Base-by-base conservation (phyloP, 2,888 invertebrate species). In the Mactromeris polynyma region DNA sequence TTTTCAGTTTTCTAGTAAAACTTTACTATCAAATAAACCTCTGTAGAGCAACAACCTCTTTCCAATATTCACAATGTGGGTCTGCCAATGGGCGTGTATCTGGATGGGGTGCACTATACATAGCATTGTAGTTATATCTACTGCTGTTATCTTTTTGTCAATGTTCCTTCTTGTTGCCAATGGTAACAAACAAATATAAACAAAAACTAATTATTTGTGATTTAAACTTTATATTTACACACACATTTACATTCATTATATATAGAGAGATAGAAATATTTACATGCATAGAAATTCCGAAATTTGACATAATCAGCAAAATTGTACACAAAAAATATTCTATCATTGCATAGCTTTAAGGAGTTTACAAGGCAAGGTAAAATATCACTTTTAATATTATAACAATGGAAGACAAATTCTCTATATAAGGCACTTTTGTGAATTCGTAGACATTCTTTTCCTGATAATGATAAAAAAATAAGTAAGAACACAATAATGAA, bases 191-290 rank as follows among this genome's bases (percentile, higher is more conserved):
- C 17, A 33, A 9, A 11, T 33, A 82, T 54, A 81, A 64, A 82
- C 40, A 33, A 83, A 33, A 73, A 54, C 19, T 2, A 33, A 0
- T 33, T 42, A 19, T 38, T 42, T 83, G 31, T 33, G 21, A 38
- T 73, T 83, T 46, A 64, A 26, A 42, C 46, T 73, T 83, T 73
- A 73, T 83, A 83, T 83, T 83, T 83, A 83, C 83, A 83, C 83
- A 83, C 38, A 83, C 40, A 82, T 82, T 9, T 73, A 51, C 81
- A 81, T 19, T 73, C 69, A 83, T 46, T 46, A 69, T 51, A 51
- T 40, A 46, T 83, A 83, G 19, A 73, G 33, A 73, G 36, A 73
- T 36, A 73, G n/a, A 33, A 73, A 36, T 73, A 73, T 73, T 73
- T 73, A 83, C 73, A 83, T 73, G 73, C 83, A 83, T 83, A 73